Evolutionary conservation across 2,797 vertebrate species (phyloP), one percentile per base, ranked within the genome.

Genomic region (Loriculus beryllinus): DNA sequence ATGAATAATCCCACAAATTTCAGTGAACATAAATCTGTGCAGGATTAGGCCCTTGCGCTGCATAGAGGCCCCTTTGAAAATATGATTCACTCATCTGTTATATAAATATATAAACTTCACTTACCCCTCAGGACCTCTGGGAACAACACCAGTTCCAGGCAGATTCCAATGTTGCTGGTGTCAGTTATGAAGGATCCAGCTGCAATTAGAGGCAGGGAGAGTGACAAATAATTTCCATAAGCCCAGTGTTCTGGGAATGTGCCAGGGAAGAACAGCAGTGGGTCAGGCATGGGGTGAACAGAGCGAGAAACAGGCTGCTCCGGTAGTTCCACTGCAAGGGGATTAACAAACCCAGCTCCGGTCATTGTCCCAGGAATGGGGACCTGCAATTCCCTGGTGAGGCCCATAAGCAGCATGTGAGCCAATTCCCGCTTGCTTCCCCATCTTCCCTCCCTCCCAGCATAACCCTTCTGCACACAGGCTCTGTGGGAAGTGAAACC

Each of bases 151-250:
- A 10, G 74, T 63, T 79, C 68, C 81, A 72, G 93, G 88, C 93
- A 91, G 91, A 68, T 82, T 81, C 82, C 26, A 37, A 7, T 1
- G 21, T 4, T 88, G 69, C 77, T 64, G 65, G n/a, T 82, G 91
- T 43, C 8, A n/a, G 67, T 70, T 51, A 23, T 1, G 65, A 74
- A 64, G 84, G 64, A 47, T 14, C 9, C 29, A 70, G 79, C 91
- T 64, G 86, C 93, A 95, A 89, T 85, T 77, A 82, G 82, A 94
- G 74, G 81, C 81, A 76, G 78, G 5, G 42, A 82, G 81, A 92
- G 78, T 23, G 75, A 77, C 63, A 92, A 92, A 93, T 91, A 77
- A 95, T 89, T 89, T 54, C 51, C 86, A 82, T 77, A 26, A 88
- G 6, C 31, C 54, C 92, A 33, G 81, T 4, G 54, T 12, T 63